Conservation (phyloP, 2,797 vertebrate genomes). For the Danionella dracula region DNA sequence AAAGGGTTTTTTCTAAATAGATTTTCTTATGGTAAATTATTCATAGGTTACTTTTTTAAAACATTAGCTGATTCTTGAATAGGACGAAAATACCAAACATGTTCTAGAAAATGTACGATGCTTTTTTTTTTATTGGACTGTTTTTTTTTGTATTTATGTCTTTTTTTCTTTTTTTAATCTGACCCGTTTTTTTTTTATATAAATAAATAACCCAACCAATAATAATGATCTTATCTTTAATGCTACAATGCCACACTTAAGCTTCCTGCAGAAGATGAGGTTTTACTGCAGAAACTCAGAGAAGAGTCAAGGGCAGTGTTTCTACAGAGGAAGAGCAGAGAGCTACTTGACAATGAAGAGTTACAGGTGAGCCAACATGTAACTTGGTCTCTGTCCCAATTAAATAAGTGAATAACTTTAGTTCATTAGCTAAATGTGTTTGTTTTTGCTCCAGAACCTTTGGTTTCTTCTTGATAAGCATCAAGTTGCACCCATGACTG, state of each 20-base stretch:
- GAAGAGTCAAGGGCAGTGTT: slow-evolving; percentile 98
- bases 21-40: too few relatives aligned
- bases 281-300: slow-evolving; percentile 91
- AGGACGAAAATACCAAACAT: too few relatives aligned
- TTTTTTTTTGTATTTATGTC: too few relatives aligned
- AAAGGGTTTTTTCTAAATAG: too few relatives aligned
- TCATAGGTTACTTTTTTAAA: too few relatives aligned
- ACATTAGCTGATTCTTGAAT: too few relatives aligned
- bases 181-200: too few relatives aligned
- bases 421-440: background rate
- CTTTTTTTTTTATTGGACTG: too few relatives aligned
- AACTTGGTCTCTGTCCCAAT: background rate
- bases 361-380: slow-evolving; percentile 74
- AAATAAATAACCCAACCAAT: too few relatives aligned
- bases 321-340: slow-evolving; percentile 95
- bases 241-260: slow-evolving; percentile 44
- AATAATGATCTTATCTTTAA: too few relatives aligned
- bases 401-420: background rate
- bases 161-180: too few relatives aligned
- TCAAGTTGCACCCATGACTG: slow-evolving; percentile 85
- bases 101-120: too few relatives aligned
- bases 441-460: slow-evolving; percentile 73
- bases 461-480: slow-evolving; percentile 98
- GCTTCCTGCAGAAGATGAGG: slow-evolving; percentile 94
- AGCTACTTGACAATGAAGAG: slow-evolving; percentile 94